Percentiles rank a stretch among this genome's conserved stretches.
Evolutionary conservation across 2,888 invertebrate species (phyloP).

Genomic region (Eutolmus rufibarbis): DNA sequence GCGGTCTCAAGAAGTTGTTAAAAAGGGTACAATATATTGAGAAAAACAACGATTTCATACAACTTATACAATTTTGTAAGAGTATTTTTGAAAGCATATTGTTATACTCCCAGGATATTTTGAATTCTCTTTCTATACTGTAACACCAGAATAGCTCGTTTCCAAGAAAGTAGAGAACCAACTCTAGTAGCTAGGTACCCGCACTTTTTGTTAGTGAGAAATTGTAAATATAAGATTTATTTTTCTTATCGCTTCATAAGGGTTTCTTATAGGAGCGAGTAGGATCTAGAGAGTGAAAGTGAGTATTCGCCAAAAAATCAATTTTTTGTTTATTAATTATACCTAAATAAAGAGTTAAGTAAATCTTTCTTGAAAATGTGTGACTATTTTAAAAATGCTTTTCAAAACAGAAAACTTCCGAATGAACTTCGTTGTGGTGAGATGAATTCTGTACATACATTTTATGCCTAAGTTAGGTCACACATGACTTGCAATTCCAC

Average conservation of each 20-base stretch:
- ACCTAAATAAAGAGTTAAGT: background rate
- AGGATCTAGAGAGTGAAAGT: background rate
- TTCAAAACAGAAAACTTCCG: background rate
- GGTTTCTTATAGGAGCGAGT: background rate
- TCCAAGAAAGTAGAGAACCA: background rate
- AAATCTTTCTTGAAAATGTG: background rate
- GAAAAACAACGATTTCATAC: conserved; percentile 35
- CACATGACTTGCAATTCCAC: background rate
- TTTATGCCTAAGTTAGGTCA: background rate
- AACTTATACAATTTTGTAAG: conserved; percentile 36
- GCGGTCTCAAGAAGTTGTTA: background rate
- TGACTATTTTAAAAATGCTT: background rate
- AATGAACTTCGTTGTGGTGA: background rate
- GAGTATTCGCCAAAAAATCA: conserved; percentile 27
- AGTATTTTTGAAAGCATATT: conserved; percentile 19
- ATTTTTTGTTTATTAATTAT: background rate
- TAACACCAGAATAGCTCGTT: background rate
- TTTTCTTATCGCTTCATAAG: conserved; percentile 10
- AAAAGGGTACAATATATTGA: conserved; percentile 33
- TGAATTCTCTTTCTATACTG: background rate
- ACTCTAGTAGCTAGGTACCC: background rate
- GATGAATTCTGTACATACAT: background rate
- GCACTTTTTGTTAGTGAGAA: background rate
- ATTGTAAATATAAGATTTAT: conserved; percentile 38
- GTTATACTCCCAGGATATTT: conserved; percentile 24